phyloP scores from a whole-genome alignment of 92 coral and sea anemone species.

The Nematostella vectensis region DNA sequence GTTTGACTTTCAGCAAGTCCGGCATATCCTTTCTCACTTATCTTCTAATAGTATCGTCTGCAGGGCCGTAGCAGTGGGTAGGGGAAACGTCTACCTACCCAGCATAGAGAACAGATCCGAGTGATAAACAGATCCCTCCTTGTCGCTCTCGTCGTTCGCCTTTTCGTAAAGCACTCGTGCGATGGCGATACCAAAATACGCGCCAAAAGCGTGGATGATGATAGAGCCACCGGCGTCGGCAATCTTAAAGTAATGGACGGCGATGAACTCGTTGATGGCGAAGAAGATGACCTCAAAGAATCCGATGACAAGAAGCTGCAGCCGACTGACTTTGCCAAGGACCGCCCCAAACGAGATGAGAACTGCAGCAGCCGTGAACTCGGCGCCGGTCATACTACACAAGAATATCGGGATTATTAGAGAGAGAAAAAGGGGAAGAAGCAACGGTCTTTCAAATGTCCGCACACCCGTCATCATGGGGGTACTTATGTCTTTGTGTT shows the following conservation, averaged over 20 bases:
- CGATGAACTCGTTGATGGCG: constrained; percentile 51
- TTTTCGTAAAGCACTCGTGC: constrained; percentile 34
- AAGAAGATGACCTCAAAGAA: constrained; percentile 50
- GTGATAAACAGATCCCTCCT: constrained; percentile 57
- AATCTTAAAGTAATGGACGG: constrained; percentile 44
- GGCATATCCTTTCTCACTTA: too few species aligned
- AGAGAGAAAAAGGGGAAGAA: too few species aligned
- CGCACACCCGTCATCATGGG: too few species aligned
- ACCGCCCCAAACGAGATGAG: constrained; percentile 63
- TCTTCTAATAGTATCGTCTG: too few species aligned
- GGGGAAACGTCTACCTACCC: constrained; percentile 57
- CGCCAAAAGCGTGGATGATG: constrained; percentile 61
- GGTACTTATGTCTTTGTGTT: too few species aligned
- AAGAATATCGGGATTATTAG: too few species aligned
- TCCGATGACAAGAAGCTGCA: constrained; percentile 51
- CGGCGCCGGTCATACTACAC: constrained; percentile 45
- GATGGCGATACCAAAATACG: constrained; percentile 62
- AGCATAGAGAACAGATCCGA: constrained; percentile 60
- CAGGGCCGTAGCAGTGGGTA: too few species aligned
- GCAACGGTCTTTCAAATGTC: not conserved
- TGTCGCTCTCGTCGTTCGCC: constrained; percentile 28
- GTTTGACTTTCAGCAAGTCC: too few species aligned
- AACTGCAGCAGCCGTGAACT: constrained; percentile 59
- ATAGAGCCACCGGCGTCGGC: constrained; percentile 75
- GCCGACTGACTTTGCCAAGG: constrained; percentile 70